Evolutionary conservation across 2,113 vertebrate species (phyloP), one percentile per base, ranked within the genome.

Genomic region (Pelvicachromis taeniatus): DNA sequence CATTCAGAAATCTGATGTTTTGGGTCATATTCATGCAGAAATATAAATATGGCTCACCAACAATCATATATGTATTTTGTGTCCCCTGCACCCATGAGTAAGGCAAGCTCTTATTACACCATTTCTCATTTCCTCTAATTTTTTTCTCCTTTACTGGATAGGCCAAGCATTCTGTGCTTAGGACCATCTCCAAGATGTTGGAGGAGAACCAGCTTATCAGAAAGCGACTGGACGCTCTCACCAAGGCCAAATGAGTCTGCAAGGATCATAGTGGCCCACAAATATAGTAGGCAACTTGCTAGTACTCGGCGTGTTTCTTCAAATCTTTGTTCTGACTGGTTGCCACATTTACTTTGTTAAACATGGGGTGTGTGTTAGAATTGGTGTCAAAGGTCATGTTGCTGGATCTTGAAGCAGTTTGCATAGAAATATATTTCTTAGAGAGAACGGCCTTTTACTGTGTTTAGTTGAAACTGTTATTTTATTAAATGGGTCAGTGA

Each of bases 151-250:
- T 35, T 82, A 31, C 38, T 63, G 35, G 29, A 48, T 77, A 98
- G 97, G 85, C 78, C 87, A 93, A 91, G 89, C 91, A 90, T 17
- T 89, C 86, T 6, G 97, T 98, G 31, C 90, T 95, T 80, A 96
- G 95, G 94, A 95, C 96, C 56, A 98, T 98, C 91, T 96, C 95
- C 83, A 97, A 91, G 95, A 97, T 98, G 97, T 85, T 97, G 78
- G 91, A 96, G 87, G 98, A 99, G 95, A 99, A 99, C 95, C 93
- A 95, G 85, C 82, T 89, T 3, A 96, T 97, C 31, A 96, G 98
- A 94, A 89, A 84, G 56, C 96, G 96, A 83, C 93, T 97, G 77
- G 12, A 80, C 61, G 35, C 89, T 70, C 91, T 93, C 87, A 95
- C 88, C 29, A 94, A 93, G 50, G 50, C 85, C 63, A 58, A 23